Percentiles rank a stretch among this genome's conserved stretches.
phyloP scores from a whole-genome alignment of 2,888 invertebrate genomes.

The Criorhina ranunculi region DNA sequence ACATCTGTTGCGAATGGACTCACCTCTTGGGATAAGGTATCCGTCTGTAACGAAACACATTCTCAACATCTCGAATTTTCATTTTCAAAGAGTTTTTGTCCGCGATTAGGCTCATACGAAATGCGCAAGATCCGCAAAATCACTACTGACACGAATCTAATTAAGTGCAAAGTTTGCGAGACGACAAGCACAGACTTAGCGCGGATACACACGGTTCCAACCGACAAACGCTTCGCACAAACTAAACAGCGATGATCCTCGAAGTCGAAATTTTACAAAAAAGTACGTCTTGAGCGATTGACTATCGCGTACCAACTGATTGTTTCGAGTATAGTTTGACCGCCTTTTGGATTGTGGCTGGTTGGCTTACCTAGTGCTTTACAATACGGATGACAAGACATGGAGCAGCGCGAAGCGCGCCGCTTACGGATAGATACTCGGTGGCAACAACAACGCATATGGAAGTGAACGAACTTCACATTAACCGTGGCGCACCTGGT shows the following conservation, averaged over 20 bases:
- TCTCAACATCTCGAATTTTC: slow-evolving; percentile 83
- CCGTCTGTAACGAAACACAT: slow-evolving; percentile 83
- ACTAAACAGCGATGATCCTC: slow-evolving; percentile 17
- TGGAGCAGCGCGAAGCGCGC: slow-evolving; percentile 53
- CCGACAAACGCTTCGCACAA: slow-evolving; percentile 39
- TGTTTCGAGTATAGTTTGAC: slow-evolving; percentile 80
- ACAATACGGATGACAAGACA: slow-evolving; percentile 70
- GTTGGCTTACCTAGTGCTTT: slow-evolving; percentile 70
- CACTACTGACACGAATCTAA: slow-evolving; percentile 59
- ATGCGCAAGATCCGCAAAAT: slow-evolving; percentile 41
- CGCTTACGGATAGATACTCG: slow-evolving; percentile 55
- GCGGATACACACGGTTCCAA: slow-evolving; percentile 14
- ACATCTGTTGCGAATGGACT: slow-evolving; percentile 77
- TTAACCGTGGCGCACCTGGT: slow-evolving; percentile 72
- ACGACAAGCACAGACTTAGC: slow-evolving; percentile 35
- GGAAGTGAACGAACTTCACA: slow-evolving; percentile 75
- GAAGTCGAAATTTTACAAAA: slow-evolving; percentile 24
- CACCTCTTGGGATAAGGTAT: slow-evolving; percentile 84
- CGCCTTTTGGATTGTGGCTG: slow-evolving; percentile 80
- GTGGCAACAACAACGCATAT: slow-evolving; percentile 44
- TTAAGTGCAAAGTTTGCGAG: slow-evolving; percentile 14
- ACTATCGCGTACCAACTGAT: slow-evolving; percentile 84
- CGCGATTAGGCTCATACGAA: slow-evolving; percentile 77
- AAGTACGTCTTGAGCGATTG: slow-evolving; percentile 82
- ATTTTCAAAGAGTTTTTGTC: slow-evolving; percentile 80